Evolutionary conservation across 1,140 invertebrate genomes (phyloP).

Genomic region (Homalodisca vitripennis): DNA sequence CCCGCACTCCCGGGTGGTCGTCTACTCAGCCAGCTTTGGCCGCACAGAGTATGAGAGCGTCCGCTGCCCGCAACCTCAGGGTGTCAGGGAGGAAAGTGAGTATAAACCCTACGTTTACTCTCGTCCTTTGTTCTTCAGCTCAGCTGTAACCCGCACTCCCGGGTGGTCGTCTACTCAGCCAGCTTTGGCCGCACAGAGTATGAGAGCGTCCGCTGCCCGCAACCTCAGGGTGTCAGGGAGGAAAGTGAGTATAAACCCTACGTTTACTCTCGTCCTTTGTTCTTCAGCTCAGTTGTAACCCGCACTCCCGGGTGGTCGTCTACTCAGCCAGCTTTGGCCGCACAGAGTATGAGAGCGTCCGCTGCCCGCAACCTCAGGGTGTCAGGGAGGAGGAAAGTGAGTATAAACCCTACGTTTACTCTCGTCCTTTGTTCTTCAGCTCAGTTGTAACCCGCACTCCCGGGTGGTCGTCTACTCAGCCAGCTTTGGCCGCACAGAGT

Average conservation of each 20-base stretch:
- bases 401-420: no score
- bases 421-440: no score
- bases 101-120: no score
- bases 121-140: no score
- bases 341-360: conserved; percentile 82
- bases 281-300: conserved; percentile 79
- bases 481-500: conserved; percentile 83
- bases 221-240: conserved; percentile 78
- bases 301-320: conserved; percentile 80
- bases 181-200: conserved; percentile 86
- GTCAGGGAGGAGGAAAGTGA: conserved; percentile 87
- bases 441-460: conserved; percentile 77
- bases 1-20: conserved; percentile 78
- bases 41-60: conserved; percentile 84
- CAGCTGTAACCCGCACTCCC: conserved; percentile 74
- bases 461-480: conserved; percentile 89
- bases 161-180: conserved; percentile 88
- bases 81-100: conserved; percentile 86
- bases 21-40: conserved; percentile 89
- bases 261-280: no score
- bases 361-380: conserved; percentile 82
- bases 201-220: conserved; percentile 85
- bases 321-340: conserved; percentile 89
- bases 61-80: conserved; percentile 82
- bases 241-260: no score